Evolutionary conservation across 2,113 vertebrate species (phyloP), one percentile per base, ranked within the genome.

Genomic region (Sapayoa aenigma): DNA sequence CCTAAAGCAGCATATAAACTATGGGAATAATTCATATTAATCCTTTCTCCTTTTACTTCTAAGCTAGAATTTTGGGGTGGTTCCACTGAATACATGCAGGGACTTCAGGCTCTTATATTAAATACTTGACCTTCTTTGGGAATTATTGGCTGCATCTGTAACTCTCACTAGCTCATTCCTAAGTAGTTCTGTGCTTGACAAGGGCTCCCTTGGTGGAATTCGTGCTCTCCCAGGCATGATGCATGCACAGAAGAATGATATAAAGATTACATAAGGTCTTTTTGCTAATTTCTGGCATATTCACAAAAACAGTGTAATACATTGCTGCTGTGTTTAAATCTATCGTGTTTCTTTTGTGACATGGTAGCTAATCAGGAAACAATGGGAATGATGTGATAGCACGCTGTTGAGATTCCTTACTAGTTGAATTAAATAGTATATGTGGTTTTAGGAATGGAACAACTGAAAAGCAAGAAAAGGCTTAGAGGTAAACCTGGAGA

Each of bases 201-300:
- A 81, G 75, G 53, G 30, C 21, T 84, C 73, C 60, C 44, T 55
- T 1, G 9, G 60, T 95, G 63, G 47, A 86, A 85, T 60, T 58
- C 37, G 14, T 23, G 53, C 60, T 94, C 72, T 74, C 27, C 27
- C 21, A 93, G 68, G 76, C 65, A 60, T 46, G 56, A 88, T 30
- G 16, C 72, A 30, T 31, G 50, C 67, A 14, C 35, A 55, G 44
- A 75, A 79, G 68, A 69, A 80, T 87, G 60, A 63, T 41, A 13
- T 7, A 53, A 87, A 68, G 23, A 87, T 93, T 90, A 65, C n/a
- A 5, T 84, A 75, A 87, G 28, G 15, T 71, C 39, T 80, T 72
- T 66, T 81, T 85, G 72, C 39, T 81, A 11, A 78, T 87, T 96
- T 92, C 56, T 96, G 94, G 53, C 80, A 74, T 28, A 68, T 44